These are phyloP conservation scores for Lithobates sylvaticus DNA, from an alignment of 2,797 vertebrate genomes.

Conservation along the genomic window DNA sequence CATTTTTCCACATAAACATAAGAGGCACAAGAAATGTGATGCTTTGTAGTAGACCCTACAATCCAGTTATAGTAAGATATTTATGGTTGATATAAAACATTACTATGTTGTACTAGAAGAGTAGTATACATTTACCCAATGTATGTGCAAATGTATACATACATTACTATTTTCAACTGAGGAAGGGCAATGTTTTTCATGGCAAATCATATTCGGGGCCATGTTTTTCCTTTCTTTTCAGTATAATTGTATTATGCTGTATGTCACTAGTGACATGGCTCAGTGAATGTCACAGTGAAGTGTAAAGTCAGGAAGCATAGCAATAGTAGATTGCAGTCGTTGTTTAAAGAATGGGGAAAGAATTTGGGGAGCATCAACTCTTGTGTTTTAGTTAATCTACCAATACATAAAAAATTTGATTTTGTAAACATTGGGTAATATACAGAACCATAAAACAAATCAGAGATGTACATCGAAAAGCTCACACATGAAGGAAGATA, in stretches of 20 bases:
- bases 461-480: background rate
- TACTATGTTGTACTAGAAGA: conserved; percentile 3
- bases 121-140: background rate
- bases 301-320: background rate
- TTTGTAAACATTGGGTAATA: background rate
- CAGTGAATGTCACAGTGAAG: background rate
- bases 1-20: background rate
- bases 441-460: background rate
- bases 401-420: no score
- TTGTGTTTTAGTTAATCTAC: background rate
- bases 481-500: background rate
- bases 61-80: conserved; percentile 1
- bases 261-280: background rate
- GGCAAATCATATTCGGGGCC: background rate
- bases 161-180: background rate
- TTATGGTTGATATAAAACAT: conserved; percentile 19
- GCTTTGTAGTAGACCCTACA: background rate
- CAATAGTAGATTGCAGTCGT: background rate
- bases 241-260: background rate
- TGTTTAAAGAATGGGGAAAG: background rate
- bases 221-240: background rate
- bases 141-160: background rate
- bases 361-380: background rate
- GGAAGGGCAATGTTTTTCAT: background rate
- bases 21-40: conserved; percentile 26